phyloP scores from a whole-genome alignment of 2,113 vertebrate genomes.

The Megaceryle maxima region DNA sequence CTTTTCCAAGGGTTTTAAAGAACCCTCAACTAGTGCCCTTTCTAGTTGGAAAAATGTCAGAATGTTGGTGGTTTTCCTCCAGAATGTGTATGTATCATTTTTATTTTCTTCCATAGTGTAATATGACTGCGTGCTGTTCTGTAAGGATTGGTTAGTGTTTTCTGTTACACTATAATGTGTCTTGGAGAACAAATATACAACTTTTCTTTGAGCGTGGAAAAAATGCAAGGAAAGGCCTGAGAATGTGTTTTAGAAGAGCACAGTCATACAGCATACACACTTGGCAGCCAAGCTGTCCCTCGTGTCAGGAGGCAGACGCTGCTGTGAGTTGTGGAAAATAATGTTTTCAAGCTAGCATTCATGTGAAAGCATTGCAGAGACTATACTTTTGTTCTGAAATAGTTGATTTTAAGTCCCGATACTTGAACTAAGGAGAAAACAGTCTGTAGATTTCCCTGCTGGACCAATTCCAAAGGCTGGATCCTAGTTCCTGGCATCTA shows the following conservation, averaged over 20 bases:
- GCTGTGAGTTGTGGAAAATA: background rate
- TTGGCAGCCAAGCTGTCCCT: background rate
- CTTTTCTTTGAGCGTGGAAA: background rate
- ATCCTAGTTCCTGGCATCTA: background rate
- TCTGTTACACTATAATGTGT: background rate
- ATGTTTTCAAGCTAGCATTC: background rate
- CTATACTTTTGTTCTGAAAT: background rate
- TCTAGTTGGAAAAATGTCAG: background rate
- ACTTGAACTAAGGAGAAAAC: background rate
- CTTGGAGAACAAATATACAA: background rate
- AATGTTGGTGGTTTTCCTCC: background rate
- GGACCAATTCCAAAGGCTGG: background rate
- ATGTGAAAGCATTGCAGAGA: background rate
- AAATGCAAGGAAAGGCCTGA: background rate
- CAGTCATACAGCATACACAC: fast-evolving
- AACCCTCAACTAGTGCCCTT: background rate
- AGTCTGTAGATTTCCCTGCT: background rate
- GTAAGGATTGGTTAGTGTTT: background rate
- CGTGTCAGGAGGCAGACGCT: background rate
- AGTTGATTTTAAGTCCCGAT: background rate
- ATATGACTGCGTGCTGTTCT: background rate
- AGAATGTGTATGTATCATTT: background rate
- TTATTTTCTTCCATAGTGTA: background rate
- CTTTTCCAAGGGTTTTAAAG: background rate
- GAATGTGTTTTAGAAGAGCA: background rate